Base-by-base conservation (phyloP, 2,888 invertebrate species). In the Heliconius hortense region DNA sequence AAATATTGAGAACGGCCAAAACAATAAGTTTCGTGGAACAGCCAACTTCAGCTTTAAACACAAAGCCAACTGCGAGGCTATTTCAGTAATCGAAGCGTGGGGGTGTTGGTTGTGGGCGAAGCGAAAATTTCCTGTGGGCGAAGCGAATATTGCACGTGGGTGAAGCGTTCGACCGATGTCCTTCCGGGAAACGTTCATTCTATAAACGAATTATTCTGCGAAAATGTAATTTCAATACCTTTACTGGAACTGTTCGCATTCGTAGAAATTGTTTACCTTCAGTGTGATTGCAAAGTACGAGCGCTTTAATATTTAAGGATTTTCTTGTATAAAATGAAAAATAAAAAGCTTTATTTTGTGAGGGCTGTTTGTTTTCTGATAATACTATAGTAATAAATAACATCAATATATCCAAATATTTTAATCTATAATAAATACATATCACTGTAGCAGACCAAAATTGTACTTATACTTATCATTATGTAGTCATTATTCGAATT, bases 1-100 rank as follows among this genome's bases (percentile, higher is more conserved):
- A 71, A 56, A 71, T 62, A 78, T 56, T 63, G 72, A 64, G 69
- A 76, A 76, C 78, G 73, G 76, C 71, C 75, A 78, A 76, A 77
- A 76, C 74, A 66, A 76, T 74, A 76, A 71, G 71, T 66, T 76
- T 62, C n/a, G 71, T 63, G 75, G 73, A 79, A 78, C 59, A 73
- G 60, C 66, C 79, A 73, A 79, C 76, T 73, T 77, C 76, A 70
- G 63, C 76, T 59, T 71, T 53, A 26, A 60, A 72, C 35, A 72
- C 71, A 64, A 53, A 72, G 48, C 62, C 48, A 59, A 24, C 24
- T 66, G 35, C 53, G 35, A 69, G 56, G 60, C 64, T 66, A 71
- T 71, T 76, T 74, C 43, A 71, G 71, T 39, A 21, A 59, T 39
- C 26, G 60, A n/a, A 60, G 71, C 59, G 56, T 56, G 35, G 70